Base-by-base conservation (phyloP, 2,888 invertebrate species). In the Hedya salicella region DNA sequence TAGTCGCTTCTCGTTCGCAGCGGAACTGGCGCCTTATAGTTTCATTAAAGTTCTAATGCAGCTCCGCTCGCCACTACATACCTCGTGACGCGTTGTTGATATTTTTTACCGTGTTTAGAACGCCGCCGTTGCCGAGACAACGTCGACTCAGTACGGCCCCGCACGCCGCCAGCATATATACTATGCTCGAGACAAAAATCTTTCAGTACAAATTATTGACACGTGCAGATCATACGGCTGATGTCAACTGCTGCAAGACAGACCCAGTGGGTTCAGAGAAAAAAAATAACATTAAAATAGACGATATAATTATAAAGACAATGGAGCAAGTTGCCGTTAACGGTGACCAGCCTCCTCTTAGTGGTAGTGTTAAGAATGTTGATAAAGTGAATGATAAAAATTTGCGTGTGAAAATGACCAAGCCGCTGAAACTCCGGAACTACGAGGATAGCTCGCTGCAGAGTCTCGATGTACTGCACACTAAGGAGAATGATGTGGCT, bases 391-490 rank as follows among this genome's bases (percentile, higher is more conserved):
- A 81, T 62, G 63, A 76, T 63, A 80, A 75, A 70, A 83, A 82
- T 52, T 79, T 91, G 48, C 82, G 84, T 17, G 75, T 92, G 5
- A 89, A 88, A 78, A 86, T 91, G 69, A 83, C 86, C n/a, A 87
- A 85, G 42, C 88, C 91, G 3, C 76, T 91, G 61, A 82, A 79
- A 69, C 73, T 92, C 76, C 85, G 82, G 72, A 89, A 91, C 68
- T 82, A 85, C 70, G 67, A 83, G 16, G 73, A 75, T 46, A 71
- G 75, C 8, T 84, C 82, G 16, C 9, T 57, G 30, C 88, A 89
- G 70, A 85, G 81, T 53, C 79, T 82, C 17, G 92, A 92, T 61
- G 78, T 78, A 3, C 76, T 91, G 30, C 85, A 91, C 71, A 86
- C 87, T 13, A 80, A 80, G 2, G 74, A 82, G 6, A 85, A 84